Conservation (phyloP, 1,140 invertebrate species). For the Delia radicum region DNA sequence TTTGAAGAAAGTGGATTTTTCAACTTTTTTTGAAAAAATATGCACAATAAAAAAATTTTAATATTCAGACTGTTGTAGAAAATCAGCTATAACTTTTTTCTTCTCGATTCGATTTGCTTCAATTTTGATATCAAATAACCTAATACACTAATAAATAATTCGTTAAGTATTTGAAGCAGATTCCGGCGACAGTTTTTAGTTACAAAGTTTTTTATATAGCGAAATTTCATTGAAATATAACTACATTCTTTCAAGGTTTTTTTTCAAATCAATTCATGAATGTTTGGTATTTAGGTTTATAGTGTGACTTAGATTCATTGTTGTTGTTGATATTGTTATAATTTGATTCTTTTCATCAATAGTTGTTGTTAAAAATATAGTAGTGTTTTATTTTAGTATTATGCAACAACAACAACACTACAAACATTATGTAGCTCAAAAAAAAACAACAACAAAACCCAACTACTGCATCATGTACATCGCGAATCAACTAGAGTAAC, state of each 20-base stretch:
- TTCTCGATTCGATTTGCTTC: no score
- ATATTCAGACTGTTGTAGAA: no score
- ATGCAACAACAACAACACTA: slow-evolving; percentile 17
- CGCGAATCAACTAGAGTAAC: neutral
- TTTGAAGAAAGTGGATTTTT: no score
- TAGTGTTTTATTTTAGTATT: neutral
- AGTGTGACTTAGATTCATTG: slow-evolving; percentile 14
- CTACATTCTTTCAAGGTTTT: neutral
- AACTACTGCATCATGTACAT: neutral
- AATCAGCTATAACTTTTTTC: no score
- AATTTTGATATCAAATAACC: no score
- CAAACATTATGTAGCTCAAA: neutral
- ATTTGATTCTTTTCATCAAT: neutral
- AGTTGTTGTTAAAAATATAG: neutral
- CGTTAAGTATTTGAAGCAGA: no score
- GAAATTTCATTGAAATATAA: neutral
- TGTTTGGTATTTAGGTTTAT: slow-evolving; percentile 19
- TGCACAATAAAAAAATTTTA: no score
- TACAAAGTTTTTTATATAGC: no score
- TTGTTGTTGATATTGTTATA: neutral
- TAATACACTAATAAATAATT: no score
- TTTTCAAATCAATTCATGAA: neutral
- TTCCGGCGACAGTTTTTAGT: no score
- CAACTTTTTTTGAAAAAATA: no score
- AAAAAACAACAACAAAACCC: neutral